Evolutionary conservation across 2,888 invertebrate species (phyloP).

Genomic region (Philonicus albiceps): DNA sequence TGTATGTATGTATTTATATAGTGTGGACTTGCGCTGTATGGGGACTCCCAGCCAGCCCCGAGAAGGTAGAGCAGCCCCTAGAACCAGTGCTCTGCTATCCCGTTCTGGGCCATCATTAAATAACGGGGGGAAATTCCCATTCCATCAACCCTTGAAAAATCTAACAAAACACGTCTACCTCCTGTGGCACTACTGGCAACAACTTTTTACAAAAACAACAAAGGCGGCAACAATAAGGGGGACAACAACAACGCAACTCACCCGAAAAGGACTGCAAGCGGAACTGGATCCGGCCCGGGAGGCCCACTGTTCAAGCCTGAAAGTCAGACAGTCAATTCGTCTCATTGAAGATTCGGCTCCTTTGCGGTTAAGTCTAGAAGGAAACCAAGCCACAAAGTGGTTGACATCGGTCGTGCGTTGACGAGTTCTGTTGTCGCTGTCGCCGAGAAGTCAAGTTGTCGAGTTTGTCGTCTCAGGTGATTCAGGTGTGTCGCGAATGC

Average conservation of each 20-base stretch:
- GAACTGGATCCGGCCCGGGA: not conserved
- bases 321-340: conserved; percentile 41
- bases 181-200: conserved; percentile 4
- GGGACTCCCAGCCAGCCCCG: not conserved
- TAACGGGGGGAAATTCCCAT: conserved; percentile 6
- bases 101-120: conserved; percentile 33
- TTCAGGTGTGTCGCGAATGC: conserved; percentile 1
- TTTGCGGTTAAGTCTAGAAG: conserved; percentile 10
- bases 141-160: conserved; percentile 10
- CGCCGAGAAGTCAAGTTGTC: not conserved
- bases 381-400: not conserved
- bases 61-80: not conserved
- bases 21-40: conserved; percentile 37
- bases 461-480: conserved; percentile 35
- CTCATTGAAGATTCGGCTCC: conserved; percentile 37
- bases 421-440: not conserved
- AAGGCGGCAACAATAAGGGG: not conserved
- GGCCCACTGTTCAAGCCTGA: not conserved
- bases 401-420: conserved; percentile 33
- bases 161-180: conserved; percentile 23
- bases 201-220: conserved; percentile 6
- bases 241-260: conserved; percentile 19
- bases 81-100: not conserved
- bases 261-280: conserved; percentile 22
- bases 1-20: not conserved